A percentile compares a stretch with the other conserved stretches of the same genome.
phyloP scores from a whole-genome alignment of 2,113 vertebrate species.

The Erythrocebus patas region DNA sequence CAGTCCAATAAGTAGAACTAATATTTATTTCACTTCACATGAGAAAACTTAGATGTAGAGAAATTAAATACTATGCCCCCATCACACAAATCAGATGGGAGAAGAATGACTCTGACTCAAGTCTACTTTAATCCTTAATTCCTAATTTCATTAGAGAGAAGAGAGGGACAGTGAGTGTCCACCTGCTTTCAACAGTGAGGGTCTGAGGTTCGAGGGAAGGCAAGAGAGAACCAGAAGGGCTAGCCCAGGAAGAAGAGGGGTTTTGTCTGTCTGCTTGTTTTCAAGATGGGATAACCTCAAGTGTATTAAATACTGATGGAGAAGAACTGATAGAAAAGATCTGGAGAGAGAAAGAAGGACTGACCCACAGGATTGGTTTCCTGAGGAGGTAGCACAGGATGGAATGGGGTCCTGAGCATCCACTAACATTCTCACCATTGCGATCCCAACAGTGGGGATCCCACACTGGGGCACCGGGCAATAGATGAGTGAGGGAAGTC shows the following conservation, averaged over 20 bases:
- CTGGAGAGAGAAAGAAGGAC: neutral
- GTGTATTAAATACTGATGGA: neutral
- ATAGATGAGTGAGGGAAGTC: neutral
- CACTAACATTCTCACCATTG: fast-evolving
- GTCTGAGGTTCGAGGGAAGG: neutral
- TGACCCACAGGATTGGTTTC: neutral
- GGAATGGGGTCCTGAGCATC: neutral
- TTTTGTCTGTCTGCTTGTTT: neutral
- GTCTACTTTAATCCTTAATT: neutral
- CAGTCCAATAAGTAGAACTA: neutral
- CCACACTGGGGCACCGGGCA: neutral
- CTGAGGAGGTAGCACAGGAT: neutral
- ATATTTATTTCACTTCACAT: neutral
- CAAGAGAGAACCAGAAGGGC: neutral
- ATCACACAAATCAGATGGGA: neutral
- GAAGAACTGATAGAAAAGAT: neutral
- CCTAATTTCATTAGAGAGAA: neutral
- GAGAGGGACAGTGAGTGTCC: neutral
- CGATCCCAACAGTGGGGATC: neutral
- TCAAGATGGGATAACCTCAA: neutral
- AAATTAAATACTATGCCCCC: neutral
- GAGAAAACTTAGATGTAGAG: neutral
- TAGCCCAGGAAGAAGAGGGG: neutral
- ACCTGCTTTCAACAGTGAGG: neutral
- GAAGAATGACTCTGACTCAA: neutral